phyloP scores from a whole-genome alignment of 1,140 invertebrate genomes.

The Diorhabda carinulata region DNA sequence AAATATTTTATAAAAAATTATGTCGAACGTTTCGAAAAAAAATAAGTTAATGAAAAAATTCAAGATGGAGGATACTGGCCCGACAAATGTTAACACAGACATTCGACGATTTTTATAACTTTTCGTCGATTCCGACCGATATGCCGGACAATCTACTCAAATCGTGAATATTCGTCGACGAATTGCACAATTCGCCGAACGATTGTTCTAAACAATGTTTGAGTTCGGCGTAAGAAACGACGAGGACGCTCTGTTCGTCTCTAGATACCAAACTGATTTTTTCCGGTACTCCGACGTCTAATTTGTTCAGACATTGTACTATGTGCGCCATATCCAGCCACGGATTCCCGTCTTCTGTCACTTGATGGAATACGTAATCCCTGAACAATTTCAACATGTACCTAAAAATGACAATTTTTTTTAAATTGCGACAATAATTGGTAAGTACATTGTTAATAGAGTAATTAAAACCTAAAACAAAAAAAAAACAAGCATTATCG shows the following conservation, averaged over 20 bases:
- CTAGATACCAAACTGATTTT: constrained; percentile 94
- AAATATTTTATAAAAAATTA: background rate
- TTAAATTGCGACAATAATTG: background rate
- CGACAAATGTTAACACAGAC: background rate
- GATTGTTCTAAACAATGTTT: constrained; percentile 92
- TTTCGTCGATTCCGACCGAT: background rate
- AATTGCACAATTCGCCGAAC: constrained; percentile 65
- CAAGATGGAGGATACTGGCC: background rate
- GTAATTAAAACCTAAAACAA: no score
- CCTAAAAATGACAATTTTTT: constrained; percentile 7
- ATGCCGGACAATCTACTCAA: constrained; percentile 9
- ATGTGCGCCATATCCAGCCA: constrained; percentile 96
- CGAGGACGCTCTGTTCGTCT: constrained; percentile 92
- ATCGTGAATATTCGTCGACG: constrained; percentile 27
- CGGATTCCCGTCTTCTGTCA: constrained; percentile 85
- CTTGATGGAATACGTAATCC: constrained; percentile 95
- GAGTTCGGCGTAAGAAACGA: constrained; percentile 91
- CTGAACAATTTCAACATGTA: constrained; percentile 98
- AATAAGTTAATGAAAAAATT: background rate
- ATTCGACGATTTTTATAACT: background rate
- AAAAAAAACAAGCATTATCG: no score
- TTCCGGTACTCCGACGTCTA: constrained; percentile 82
- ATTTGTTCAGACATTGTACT: constrained; percentile 89
- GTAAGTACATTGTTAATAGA: no score
- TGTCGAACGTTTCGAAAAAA: background rate